A percentile compares a stretch with the other conserved stretches of the same genome.
Conservation (phyloP, 2,113 vertebrate species). For the Trogon surrucura region DNA sequence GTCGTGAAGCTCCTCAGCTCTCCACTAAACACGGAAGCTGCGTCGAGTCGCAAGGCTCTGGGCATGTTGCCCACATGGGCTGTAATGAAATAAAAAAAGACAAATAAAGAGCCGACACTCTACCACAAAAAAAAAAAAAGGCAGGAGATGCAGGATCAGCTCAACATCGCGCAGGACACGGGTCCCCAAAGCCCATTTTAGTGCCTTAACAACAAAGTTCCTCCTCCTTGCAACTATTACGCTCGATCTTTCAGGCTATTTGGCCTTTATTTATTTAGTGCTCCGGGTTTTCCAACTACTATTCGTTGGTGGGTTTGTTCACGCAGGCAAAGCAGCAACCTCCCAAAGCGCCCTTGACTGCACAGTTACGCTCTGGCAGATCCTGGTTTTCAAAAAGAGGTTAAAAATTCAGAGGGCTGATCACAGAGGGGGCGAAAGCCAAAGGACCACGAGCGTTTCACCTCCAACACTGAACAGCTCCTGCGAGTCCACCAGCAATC, state of each 20-base stretch:
- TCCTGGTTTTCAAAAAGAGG: not conserved
- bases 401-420: constrained; percentile 21
- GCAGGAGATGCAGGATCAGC: not conserved
- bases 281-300: not conserved
- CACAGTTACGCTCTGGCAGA: not conserved
- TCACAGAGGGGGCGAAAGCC: not conserved
- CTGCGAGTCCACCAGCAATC: not conserved
- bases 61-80: accelerated
- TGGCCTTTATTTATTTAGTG: not conserved
- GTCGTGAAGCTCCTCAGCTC: not conserved
- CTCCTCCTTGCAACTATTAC: not conserved
- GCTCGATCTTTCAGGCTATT: not conserved
- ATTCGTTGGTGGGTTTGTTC: not conserved
- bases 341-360: not conserved
- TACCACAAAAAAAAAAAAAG: not conserved
- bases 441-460: not conserved
- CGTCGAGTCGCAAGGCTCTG: not conserved
- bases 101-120: not conserved
- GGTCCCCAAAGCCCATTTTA: not conserved
- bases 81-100: accelerated
- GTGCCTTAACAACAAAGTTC: not conserved
- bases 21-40: not conserved
- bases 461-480: not conserved
- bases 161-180: not conserved
- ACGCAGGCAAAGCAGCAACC: not conserved